Conservation (phyloP, 64 coral and sea anemone genomes). For the Montipora capricornis region DNA sequence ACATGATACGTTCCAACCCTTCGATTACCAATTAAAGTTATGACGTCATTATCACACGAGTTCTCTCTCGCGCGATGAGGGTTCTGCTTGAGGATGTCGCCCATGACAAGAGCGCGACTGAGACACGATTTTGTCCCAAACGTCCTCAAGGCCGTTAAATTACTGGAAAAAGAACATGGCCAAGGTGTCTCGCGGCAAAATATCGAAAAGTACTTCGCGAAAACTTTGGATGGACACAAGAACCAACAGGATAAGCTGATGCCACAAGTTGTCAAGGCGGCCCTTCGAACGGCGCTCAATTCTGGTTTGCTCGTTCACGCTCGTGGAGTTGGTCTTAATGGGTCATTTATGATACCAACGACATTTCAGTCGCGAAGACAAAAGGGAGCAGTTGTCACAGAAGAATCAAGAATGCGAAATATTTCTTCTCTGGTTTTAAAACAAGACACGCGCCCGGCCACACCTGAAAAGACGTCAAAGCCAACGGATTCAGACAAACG, state of each 20-base stretch:
- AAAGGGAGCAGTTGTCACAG: constrained; percentile 28
- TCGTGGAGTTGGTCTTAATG: constrained; percentile 81
- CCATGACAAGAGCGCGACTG: neutral
- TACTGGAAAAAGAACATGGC: constrained; percentile 11
- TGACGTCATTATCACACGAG: neutral
- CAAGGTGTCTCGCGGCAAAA: constrained; percentile 56
- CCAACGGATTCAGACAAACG: constrained; percentile 39
- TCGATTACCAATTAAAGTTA: neutral
- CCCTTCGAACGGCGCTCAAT: constrained; percentile 56
- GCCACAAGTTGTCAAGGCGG: constrained; percentile 37
- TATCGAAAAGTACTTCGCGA: constrained; percentile 26
- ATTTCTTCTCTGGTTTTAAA: neutral
- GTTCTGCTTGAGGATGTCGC: neutral
- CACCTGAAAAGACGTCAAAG: neutral
- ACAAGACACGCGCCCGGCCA: neutral
- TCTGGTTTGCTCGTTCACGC: constrained; percentile 72
- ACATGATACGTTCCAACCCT: too few relatives aligned
- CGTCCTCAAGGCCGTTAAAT: constrained; percentile 38
- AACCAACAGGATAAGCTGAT: constrained; percentile 13
- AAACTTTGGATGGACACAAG: neutral
- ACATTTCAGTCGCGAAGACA: neutral
- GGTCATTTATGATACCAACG: constrained; percentile 65
- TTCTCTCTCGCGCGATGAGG: neutral
- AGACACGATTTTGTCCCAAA: neutral
- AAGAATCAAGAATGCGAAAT: constrained; percentile 63